A percentile compares a stretch with the other conserved stretches of the same genome.
phyloP scores from a whole-genome alignment of 2,797 vertebrate species.

The Lithobates sylvaticus region DNA sequence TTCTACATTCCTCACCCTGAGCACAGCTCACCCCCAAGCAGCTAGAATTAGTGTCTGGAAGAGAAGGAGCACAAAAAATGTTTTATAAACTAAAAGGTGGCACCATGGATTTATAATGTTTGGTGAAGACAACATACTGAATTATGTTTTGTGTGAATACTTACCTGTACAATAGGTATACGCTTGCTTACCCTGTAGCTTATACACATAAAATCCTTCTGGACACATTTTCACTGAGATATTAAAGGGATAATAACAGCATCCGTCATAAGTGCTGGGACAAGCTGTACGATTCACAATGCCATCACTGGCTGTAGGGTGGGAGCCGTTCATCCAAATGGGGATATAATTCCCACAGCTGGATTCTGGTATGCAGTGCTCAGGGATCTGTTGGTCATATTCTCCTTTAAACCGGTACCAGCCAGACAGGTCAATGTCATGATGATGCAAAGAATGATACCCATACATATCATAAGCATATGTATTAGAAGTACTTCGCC shows the following conservation, averaged over 20 bases:
- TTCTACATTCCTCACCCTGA: too few species aligned
- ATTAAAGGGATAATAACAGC: conserved; percentile 59
- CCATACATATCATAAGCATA: not conserved
- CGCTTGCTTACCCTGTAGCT: conserved; percentile 30
- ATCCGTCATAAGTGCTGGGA: conserved; percentile 58
- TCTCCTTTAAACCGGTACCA: conserved; percentile 69
- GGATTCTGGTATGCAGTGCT: conserved; percentile 52
- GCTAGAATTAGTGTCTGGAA: not conserved
- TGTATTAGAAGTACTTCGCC: conserved; percentile 56
- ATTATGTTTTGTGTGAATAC: not conserved
- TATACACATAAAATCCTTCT: conserved; percentile 63
- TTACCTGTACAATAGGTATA: conserved; percentile 67
- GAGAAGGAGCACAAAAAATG: not conserved
- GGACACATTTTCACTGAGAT: conserved; percentile 68
- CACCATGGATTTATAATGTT: too few species aligned
- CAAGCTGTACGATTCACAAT: conserved; percentile 63
- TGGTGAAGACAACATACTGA: not conserved
- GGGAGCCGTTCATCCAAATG: conserved; percentile 67
- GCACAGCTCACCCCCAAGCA: too few species aligned
- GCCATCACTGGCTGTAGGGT: conserved; percentile 57
- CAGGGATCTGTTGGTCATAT: conserved; percentile 60
- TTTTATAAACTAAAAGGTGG: too few species aligned
- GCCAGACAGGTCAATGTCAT: conserved; percentile 46
- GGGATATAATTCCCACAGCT: conserved; percentile 64
- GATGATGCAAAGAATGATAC: conserved; percentile 19